These are phyloP conservation scores for Anguilla marmorata DNA, from an alignment of 2,797 vertebrate species.

Conservation along the genomic window DNA sequence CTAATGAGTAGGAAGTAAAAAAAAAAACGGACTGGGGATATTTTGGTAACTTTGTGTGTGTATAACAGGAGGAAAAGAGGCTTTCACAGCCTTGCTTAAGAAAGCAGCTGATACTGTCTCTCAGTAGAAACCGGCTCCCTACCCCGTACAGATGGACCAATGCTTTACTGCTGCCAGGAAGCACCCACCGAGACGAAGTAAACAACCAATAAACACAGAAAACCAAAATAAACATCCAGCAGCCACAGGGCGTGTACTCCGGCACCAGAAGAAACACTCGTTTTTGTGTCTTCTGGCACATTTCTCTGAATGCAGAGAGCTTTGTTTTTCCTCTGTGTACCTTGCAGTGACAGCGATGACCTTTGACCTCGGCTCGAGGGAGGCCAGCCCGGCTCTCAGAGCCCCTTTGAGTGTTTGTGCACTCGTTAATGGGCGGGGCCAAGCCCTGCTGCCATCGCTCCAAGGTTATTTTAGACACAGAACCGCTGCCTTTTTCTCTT, in stretches of 20 bases:
- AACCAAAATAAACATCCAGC: slow-evolving; percentile 15
- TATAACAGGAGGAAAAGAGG: slow-evolving; percentile 37
- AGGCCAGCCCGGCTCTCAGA: slow-evolving; percentile 24
- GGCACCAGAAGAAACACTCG: not conserved
- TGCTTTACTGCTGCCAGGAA: slow-evolving; percentile 11
- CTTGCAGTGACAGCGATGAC: slow-evolving; percentile 43
- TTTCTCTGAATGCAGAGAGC: slow-evolving; percentile 30
- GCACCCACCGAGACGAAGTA: slow-evolving; percentile 10
- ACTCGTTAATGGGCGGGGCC: slow-evolving; percentile 56
- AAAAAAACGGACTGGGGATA: slow-evolving; percentile 34
- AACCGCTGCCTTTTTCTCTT: slow-evolving; percentile 53
- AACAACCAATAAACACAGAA: slow-evolving; percentile 27
- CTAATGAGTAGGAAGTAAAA: slow-evolving; percentile 48
- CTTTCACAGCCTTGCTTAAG: slow-evolving; percentile 2
- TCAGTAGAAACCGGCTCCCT: slow-evolving; percentile 2
- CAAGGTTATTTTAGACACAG: slow-evolving; percentile 64
- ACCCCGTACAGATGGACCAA: slow-evolving; percentile 1
- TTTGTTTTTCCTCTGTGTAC: slow-evolving; percentile 47
- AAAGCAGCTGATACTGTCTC: not conserved
- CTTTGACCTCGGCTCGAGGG: slow-evolving; percentile 48
- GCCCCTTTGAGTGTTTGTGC: slow-evolving; percentile 53
- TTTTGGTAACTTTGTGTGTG: slow-evolving; percentile 51
- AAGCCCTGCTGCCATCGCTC: slow-evolving; percentile 56
- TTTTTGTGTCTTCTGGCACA: not conserved
- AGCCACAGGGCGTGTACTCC: slow-evolving; percentile 3